Base-by-base conservation (phyloP, 1,140 invertebrate species). In the Trichogramma pretiosum region DNA sequence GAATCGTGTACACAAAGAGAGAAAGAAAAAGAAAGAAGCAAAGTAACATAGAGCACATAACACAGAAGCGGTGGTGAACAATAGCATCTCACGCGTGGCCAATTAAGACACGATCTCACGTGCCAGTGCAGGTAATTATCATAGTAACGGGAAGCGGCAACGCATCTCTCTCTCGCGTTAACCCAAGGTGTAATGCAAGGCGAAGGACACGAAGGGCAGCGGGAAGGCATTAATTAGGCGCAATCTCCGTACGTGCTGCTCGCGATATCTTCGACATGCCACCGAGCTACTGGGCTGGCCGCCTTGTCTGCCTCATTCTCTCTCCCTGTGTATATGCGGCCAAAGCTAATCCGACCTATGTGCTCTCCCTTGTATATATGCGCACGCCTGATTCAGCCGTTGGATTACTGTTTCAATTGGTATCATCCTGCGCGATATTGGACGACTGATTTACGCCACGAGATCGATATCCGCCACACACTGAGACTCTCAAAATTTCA, bases 321-420 rank as follows among this genome's bases (percentile, higher is more conserved):
- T 26, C 10, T 30, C 37, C 17, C n/a, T 16, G 38, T 16, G 38
- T 7, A 28, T 28, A 7, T 28, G 5, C 16, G 19, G 28, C 8
- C 28, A 17, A 16, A 21, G 3, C 16, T 16, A 45, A 23, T 42
- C n/a, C 19, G 11, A 10, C 22, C 41, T 22, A 21, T 26, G 23
- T 35, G 19, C 21, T 43, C 13, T 17, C 26, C 32, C n/a, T 22
- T 22, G 38, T 28, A 32, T 33, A 11, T 33, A 11, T 33, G 13
- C 5, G 32, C 4, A 14, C 24, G 19, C 36, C 34, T 40, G 26
- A 40, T 40, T 46, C 48, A 18, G 14, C 48, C 14, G 45, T 50
- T 22, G 48, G 48, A 50, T 50, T 50, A 45, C 41, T 40, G 35
- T 50, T 50, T 50, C 48, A 50, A 50, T 50, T 50, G 48, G 26